Percentiles rank a stretch among this genome's conserved stretches.
These are phyloP conservation scores for Catalaphyllia jardinei DNA, from an alignment of 64 coral and sea anemone species.

Conservation along the genomic window DNA sequence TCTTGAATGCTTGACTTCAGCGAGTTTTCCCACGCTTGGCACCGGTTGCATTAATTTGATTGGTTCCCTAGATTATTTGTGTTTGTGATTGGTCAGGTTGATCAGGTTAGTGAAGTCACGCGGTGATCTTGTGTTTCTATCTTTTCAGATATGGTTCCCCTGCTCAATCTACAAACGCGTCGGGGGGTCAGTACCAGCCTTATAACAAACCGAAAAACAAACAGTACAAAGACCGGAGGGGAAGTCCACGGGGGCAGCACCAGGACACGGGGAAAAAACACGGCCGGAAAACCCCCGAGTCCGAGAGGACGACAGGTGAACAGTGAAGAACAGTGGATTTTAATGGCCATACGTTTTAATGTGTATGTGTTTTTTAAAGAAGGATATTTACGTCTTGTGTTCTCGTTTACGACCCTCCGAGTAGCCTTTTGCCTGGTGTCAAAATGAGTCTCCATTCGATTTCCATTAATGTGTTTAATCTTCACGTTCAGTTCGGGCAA, in stretches of 20 bases:
- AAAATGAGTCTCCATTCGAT: too few relatives aligned
- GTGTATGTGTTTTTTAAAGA: constrained; percentile 19
- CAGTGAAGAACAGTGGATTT: constrained; percentile 20
- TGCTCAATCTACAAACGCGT: constrained; percentile 9
- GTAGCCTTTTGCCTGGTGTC: too few relatives aligned
- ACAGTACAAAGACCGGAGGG: constrained; percentile 54
- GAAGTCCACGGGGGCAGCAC: constrained; percentile 45
- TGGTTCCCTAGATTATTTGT: neutral
- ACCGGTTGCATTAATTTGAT: too few relatives aligned
- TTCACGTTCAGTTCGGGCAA: too few relatives aligned
- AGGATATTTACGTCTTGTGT: neutral
- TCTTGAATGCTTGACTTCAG: too few relatives aligned
- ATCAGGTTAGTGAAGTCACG: neutral
- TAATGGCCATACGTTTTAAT: neutral
- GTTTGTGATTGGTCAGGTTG: too few relatives aligned
- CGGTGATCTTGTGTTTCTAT: neutral
- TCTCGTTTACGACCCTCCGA: neutral
- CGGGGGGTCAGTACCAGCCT: constrained; percentile 8
- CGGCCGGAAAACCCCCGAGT: constrained; percentile 56
- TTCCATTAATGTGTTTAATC: too few relatives aligned
- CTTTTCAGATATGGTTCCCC: constrained; percentile 36
- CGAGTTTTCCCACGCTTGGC: too few relatives aligned
- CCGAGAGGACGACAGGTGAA: constrained; percentile 38
- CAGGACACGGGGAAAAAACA: constrained; percentile 50
- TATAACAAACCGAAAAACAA: constrained; percentile 61